A percentile compares a stretch with the other conserved stretches of the same genome.
These are phyloP conservation scores for Himalopsyche kuldschensis DNA, from an alignment of 2,888 invertebrate species.

Conservation along the genomic window DNA sequence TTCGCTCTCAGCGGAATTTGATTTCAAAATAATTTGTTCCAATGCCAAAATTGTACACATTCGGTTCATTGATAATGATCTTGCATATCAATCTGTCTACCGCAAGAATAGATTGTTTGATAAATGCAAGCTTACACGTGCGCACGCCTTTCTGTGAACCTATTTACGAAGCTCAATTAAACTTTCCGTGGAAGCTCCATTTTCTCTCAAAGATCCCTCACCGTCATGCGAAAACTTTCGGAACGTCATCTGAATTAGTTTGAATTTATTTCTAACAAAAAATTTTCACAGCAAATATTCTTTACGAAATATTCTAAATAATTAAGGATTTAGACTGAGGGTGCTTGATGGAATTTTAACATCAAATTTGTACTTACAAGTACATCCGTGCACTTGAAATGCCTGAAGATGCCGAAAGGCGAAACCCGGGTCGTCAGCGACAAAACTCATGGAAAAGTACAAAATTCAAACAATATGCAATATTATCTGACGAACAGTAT, in stretches of 20 bases:
- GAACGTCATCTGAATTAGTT: neutral
- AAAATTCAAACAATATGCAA: too few species aligned
- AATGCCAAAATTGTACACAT: neutral
- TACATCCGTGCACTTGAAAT: too few species aligned
- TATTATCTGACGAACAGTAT: too few species aligned
- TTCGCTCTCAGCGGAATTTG: neutral
- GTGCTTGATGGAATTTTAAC: too few species aligned
- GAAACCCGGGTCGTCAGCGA: too few species aligned
- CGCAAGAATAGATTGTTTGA: neutral
- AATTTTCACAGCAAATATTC: too few species aligned
- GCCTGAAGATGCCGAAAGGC: too few species aligned
- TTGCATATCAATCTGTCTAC: neutral
- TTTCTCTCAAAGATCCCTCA: neutral
- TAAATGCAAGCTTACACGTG: neutral
- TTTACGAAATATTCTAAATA: too few species aligned
- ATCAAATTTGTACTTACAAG: too few species aligned
- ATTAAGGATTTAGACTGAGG: too few species aligned
- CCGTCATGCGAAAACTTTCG: neutral
- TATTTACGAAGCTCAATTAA: neutral
- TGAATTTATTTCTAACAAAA: neutral
- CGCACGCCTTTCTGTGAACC: neutral
- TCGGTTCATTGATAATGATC: neutral
- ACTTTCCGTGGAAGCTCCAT: neutral
- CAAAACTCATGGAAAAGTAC: too few species aligned
- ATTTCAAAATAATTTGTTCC: neutral